Base-by-base conservation (phyloP, 2,113 vertebrate species). In the Platysteira castanea region DNA sequence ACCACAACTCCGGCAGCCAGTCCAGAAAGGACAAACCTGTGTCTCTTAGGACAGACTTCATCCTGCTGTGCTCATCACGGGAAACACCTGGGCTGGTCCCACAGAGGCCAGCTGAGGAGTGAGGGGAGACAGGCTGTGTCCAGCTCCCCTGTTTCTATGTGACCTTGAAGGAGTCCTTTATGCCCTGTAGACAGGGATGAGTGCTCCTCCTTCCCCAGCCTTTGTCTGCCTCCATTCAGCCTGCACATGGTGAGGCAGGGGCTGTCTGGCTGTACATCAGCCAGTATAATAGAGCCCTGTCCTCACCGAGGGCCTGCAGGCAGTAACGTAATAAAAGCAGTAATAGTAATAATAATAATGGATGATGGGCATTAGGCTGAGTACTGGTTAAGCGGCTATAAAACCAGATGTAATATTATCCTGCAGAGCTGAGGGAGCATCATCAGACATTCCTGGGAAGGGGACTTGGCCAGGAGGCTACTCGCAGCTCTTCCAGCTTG, bases 301-400 rank as follows among this genome's bases (percentile, higher is more conserved):
- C 92, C 79, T 86, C 47, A 3, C 59, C 0, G 8, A 90, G 63
- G 92, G 78, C 87, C 90, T 76, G 90, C 92, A 96, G 95, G 94
- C 95, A 95, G 94, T 93, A 97, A 96, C 27, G 6, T 78, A 97
- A 95, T 96, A 95, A 96, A 90, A 95, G 89, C 91, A 86, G 73
- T 97, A 93, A 96, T 88, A 92, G 95, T 93, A 96, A 95, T 96
- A 97, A 97, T 97, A 97, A 95, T 96, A 96, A 97, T 92, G 89
- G 93, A 93, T 60, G 59, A 95, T 92, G 95, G 92, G 94, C 96
- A 97, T 95, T 93, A 96, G 90, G 54, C 94, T 95, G 92, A 93
- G 89, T 81, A 97, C 86, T 95, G 91, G 95, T 97, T 96, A 96
- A 95, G 92, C 33, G 2, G 83, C 93, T 84, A 88, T 88, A 89